Evolutionary conservation across 1,140 invertebrate species (phyloP), one percentile per base, ranked within the genome.

Genomic region (Bombus waltoni): DNA sequence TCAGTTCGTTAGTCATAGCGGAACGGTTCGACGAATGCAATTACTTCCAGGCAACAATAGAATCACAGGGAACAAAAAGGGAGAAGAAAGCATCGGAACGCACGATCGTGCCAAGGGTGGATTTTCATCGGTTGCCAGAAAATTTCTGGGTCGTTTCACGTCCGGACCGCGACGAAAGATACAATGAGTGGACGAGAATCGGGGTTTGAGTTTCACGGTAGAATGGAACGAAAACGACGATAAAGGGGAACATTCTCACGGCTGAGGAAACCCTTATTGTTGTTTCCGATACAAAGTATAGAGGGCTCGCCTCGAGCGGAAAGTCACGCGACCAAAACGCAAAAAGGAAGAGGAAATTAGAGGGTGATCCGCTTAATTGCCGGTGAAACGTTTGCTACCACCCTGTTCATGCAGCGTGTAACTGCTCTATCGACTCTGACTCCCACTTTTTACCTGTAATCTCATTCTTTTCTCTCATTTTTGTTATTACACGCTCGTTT

Each of bases 261-360:
- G 59, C 82, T 88, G 86, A 90, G 87, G 82, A 86, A 90, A 83
- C 81, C 66, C 84, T 87, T 88, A 91, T 90, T 88, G 89, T 84
- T 81, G 87, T 85, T 86, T 68, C 35, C 76, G 79, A 83, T 72
- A n/a, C 68, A 65, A 65, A 38, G 47, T 18, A 5, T 4, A 38
- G 38, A 28, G 68, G 44, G 28, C 38, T 88, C 40, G 89, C 83
- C 66, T 84, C 80, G 83, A 90, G 89, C 89, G 89, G 86, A 90
- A 90, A 90, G 89, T 90, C 89, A 90, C 89, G 89, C 89, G 89
- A 90, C 59, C 53, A 78, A 90, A 71, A 81, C 73, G 65, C 53
- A 70, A 84, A 73, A 83, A 89, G 89, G 87, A 90, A 90, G 87
- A 90, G 89, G 89, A 90, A 90, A 88, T 74, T 77, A 88, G 87